phyloP scores from a whole-genome alignment of 2,797 vertebrate genomes.

The Eupleurogrammus muticus region DNA sequence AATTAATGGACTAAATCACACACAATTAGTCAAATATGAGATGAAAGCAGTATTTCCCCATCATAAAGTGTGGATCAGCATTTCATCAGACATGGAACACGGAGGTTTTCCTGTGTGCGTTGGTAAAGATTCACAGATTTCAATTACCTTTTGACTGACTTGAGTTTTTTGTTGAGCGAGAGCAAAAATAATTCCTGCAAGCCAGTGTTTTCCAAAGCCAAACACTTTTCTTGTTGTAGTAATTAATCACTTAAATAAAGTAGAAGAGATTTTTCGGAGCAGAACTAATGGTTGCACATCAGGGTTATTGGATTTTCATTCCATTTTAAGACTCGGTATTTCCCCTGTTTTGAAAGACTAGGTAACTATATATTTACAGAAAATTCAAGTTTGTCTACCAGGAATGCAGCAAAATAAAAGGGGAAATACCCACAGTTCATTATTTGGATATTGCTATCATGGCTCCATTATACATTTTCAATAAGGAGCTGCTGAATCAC shows the following conservation, averaged over 20 bases:
- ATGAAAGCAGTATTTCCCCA: conserved; percentile 69
- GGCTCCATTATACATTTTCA: not conserved
- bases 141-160: conserved; percentile 42
- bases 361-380: conserved; percentile 33
- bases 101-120: conserved; percentile 27
- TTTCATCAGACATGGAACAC: conserved; percentile 47
- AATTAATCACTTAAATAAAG: conserved; percentile 76
- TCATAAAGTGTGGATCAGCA: conserved; percentile 66
- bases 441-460: conserved; percentile 9
- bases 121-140: conserved; percentile 49
- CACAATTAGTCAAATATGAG: conserved; percentile 62
- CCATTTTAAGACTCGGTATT: conserved; percentile 51
- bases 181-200: conserved; percentile 61
- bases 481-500: conserved; percentile 11
- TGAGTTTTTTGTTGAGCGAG: conserved; percentile 52
- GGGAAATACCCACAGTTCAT: not conserved
- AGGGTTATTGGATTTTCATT: conserved; percentile 63
- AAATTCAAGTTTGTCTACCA: conserved; percentile 46
- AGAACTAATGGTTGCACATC: conserved; percentile 71
- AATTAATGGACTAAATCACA: conserved; percentile 46
- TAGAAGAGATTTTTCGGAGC: conserved; percentile 60
- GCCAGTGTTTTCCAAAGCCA: conserved; percentile 51
- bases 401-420: conserved; percentile 31
- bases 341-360: conserved; percentile 52
- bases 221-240: conserved; percentile 60